phyloP scores from a whole-genome alignment of 2,113 vertebrate species.

The Seriola dumerili region DNA sequence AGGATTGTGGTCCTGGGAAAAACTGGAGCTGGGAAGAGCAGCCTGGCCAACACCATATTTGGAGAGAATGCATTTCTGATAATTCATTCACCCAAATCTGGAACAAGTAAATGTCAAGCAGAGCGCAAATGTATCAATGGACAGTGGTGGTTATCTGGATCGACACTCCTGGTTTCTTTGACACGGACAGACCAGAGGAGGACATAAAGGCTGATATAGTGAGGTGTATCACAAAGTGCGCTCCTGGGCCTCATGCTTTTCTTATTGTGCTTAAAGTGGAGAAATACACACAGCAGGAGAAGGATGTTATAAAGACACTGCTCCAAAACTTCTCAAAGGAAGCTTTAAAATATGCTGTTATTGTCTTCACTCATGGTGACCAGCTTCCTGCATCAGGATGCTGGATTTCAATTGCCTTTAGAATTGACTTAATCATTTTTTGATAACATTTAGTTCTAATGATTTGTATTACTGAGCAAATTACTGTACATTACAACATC shows the following conservation, averaged over 20 bases:
- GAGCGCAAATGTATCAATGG: fast-evolving
- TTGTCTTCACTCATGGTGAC: constrained; percentile 39
- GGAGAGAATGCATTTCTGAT: background rate
- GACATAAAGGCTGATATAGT: background rate
- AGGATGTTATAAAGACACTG: fast-evolving
- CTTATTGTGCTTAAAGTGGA: constrained; percentile 46
- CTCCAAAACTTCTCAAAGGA: constrained; percentile 9
- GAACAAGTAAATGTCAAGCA: constrained; percentile 18
- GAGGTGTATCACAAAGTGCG: background rate
- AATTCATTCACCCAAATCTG: fast-evolving
- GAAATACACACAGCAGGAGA: constrained; percentile 7
- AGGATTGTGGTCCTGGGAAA: constrained; percentile 31
- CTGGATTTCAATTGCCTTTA: too few relatives aligned
- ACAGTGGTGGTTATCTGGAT: background rate
- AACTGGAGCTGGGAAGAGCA: constrained; percentile 65
- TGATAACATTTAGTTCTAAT: too few relatives aligned
- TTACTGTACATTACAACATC: too few relatives aligned
- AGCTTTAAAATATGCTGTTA: background rate
- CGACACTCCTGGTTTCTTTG: constrained; percentile 60
- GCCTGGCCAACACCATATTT: constrained; percentile 39
- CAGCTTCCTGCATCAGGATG: background rate
- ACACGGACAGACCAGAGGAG: fast-evolving
- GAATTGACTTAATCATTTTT: too few relatives aligned
- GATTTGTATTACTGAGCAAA: too few relatives aligned
- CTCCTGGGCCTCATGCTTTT: constrained; percentile 57